Base-by-base conservation (phyloP, 2,888 invertebrate genomes). In the Stenodema calcarata region DNA sequence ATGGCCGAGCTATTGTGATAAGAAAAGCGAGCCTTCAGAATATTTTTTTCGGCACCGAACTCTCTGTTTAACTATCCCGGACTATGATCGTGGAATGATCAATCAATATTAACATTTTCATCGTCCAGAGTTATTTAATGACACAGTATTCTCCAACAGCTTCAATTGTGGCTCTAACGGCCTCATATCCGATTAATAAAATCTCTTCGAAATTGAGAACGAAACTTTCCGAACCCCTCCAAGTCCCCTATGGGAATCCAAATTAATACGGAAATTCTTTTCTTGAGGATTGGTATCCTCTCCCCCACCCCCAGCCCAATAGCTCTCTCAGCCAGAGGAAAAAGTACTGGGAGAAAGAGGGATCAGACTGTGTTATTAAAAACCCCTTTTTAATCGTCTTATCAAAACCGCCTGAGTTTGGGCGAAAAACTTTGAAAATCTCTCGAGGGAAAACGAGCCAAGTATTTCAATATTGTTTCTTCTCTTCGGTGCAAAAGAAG, bases 381-480 rank as follows among this genome's bases (percentile, higher is more conserved):
- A 82, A 82, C 82, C 62, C 82, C 69, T 69, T 70, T 47, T 69
- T 82, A 82, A 82, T 82, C 82, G 82, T 82, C 82, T 82, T 82
- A 82, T 82, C 82, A 82, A 82, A 82, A 82, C 82, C 70, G 82
- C 80, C 80, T 35, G 54, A 82, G 82, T 70, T 42, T 80, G 62
- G 41, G 69, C 23, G 62, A 82, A 82, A 82, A 41, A 30, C 62
- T 69, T 30, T 14, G 82, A 82, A 82, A 82, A 69, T 82, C 70
- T 62, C 18, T 30, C 18, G 41, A 42, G 69, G 62, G 69, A 69
- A 12, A 62, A 69, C 30, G 82, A 41, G 62, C 82, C 62, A 82
- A 82, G 82, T 82, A 82, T 82, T 82, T 82, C 82, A 82, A 82
- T 82, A 82, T 82, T 82, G 82, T 82, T 82, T 82, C 82, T 62